Base-by-base conservation (phyloP, 1,140 invertebrate genomes). In the Oncopeltus fasciatus region DNA sequence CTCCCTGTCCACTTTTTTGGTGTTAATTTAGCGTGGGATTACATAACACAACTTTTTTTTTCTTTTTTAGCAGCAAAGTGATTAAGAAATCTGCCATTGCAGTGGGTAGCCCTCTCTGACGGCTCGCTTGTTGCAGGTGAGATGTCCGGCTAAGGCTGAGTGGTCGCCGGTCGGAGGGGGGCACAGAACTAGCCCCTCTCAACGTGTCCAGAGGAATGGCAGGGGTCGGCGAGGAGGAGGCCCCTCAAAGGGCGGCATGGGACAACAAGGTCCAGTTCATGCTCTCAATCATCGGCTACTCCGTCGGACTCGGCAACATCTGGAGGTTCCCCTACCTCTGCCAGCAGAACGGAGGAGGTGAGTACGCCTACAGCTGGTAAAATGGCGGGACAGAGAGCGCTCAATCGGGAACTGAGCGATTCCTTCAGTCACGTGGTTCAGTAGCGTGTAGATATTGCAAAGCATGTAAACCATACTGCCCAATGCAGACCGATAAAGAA, bases 301-400 rank as follows among this genome's bases (percentile, higher is more conserved):
- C 88, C 43, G 89, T 94, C 5, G 90, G 90, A 0, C 79, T 95
- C 21, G 92, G 91, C 2, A 68, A 67, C 59, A 67, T 68, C 16
- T 65, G 66, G 93, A 81, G 92, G 69, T 97, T 96, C 78, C 92
- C 92, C 11, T 95, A 94, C 72, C 76, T 95, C 59, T 93, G 90
- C 70, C 92, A 95, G 76, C 87, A 92, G 72, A 95, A 96, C 75
- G 92, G 92, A 51, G 92, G 92, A 75, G 92, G 91, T 92, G 24
- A 63, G 67, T 53, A 38, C 31, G 14, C 5, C 31, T 38, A 38
- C n/a, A n/a, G n/a, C n/a, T n/a, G n/a, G n/a, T n/a, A n/a, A n/a
- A n/a, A n/a, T n/a, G n/a, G n/a, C n/a, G n/a, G n/a, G n/a, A n/a
- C n/a, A n/a, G n/a, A n/a, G n/a, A n/a, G n/a, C n/a, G n/a, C n/a